Evolutionary conservation across 1,140 invertebrate species (phyloP), one percentile per base, ranked within the genome.

Genomic region (Tetramorium alpestre): DNA sequence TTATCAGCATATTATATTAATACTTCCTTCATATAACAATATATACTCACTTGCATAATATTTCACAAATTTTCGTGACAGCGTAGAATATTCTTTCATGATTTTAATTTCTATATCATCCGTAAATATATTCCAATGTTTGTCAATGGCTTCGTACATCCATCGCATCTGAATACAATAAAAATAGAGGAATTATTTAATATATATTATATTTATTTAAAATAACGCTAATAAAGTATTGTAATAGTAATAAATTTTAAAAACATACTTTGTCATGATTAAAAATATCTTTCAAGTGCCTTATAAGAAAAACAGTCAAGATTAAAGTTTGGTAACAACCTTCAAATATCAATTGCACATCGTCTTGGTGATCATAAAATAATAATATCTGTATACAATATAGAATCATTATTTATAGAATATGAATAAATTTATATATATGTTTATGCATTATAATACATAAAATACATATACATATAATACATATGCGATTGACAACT

Each of bases 81-180:
- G 3, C 18, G 22, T 22, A 51, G 76, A 78, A 10, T 78, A 78
- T 13, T 78, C 6, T 65, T 65, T 67, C 44, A 67, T 16, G 3
- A 78, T 2, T 67, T 6, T 44, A 38, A 78, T 28, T 38, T 78
- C 76, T 38, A 51, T 38, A 22, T 78, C 76, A n/a, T 51, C 13
- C 3, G 76, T 78, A 65, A 78, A 78, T 65, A 78, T 78, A 10
- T 67, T 38, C 76, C 76, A 78, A 67, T 78, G 76, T 2, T 67
- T 6, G 3, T 78, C 60, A 6, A 78, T 78, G 0, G 11, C 13
- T 49, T 51, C 18, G 13, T 78, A 78, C n/a, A 78, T 16, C 28
- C 13, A 28, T 49, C 1, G 22, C 6, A 78, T 22, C 76, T 78
- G 28, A 78, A 51, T 13, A 51, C 25, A 49, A 41, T 4, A 67